Conservation (phyloP, 2,888 invertebrate genomes). For the Mayetiola destructor region DNA sequence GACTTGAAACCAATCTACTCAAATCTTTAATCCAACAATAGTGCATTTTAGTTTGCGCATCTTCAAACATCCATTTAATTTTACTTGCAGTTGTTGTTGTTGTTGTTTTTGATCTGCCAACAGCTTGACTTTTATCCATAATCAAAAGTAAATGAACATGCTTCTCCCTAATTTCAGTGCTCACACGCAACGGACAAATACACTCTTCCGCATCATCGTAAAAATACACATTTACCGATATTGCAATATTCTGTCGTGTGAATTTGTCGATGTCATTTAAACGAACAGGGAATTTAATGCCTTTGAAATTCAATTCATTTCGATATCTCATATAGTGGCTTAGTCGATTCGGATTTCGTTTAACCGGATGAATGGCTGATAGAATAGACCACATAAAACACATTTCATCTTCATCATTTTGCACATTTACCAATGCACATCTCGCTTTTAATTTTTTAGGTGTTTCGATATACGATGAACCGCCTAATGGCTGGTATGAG, state of each 20-base stretch:
- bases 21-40: slow-evolving; percentile 19
- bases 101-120: too few species aligned
- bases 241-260: not conserved
- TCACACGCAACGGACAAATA: slow-evolving; percentile 18
- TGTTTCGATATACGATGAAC: slow-evolving; percentile 18
- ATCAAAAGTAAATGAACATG: not conserved
- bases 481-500: slow-evolving; percentile 18
- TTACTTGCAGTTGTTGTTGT: not conserved
- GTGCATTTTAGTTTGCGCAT: slow-evolving; percentile 13
- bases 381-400: slow-evolving; percentile 22
- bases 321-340: slow-evolving; percentile 18
- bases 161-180: slow-evolving; percentile 19
- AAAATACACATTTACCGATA: not conserved
- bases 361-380: slow-evolving; percentile 20
- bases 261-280: not conserved
- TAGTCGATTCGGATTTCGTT: slow-evolving; percentile 15
- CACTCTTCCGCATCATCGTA: not conserved
- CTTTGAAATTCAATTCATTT: slow-evolving; percentile 18
- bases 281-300: slow-evolving; percentile 17
- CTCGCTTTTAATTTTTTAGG: slow-evolving; percentile 18
- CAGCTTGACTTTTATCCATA: not conserved
- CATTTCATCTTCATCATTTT: slow-evolving; percentile 20
- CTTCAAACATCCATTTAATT: not conserved
- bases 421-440: slow-evolving; percentile 22
- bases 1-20: slow-evolving; percentile 15